phyloP scores from a whole-genome alignment of 1,140 invertebrate species.

The Drosophila arizonae region DNA sequence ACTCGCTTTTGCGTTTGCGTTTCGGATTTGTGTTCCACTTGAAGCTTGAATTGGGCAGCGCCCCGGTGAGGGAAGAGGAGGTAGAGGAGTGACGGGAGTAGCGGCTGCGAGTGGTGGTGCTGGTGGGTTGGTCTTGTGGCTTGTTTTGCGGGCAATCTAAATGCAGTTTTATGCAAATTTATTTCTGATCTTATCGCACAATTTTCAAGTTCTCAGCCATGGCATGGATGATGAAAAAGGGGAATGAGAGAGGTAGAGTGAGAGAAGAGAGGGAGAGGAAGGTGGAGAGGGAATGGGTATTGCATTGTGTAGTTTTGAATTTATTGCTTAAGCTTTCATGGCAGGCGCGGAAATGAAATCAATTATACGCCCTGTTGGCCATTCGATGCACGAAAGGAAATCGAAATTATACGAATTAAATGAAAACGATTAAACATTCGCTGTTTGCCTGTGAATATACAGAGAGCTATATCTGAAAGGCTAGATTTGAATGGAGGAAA shows the following conservation, averaged over 20 bases:
- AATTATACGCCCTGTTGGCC: constrained; percentile 75
- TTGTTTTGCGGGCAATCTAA: constrained; percentile 67
- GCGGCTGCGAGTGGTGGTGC: not conserved
- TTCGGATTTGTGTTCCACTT: constrained; percentile 27
- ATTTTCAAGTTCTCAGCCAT: constrained; percentile 56
- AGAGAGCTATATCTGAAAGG: not conserved
- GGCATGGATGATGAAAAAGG: not conserved
- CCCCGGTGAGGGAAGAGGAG: not conserved
- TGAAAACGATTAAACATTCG: constrained; percentile 54
- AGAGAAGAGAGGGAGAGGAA: too few species aligned
- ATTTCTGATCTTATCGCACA: constrained; percentile 72
- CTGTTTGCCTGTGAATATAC: not conserved
- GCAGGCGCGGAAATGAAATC: constrained; percentile 70
- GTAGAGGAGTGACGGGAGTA: not conserved
- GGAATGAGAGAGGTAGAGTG: too few species aligned
- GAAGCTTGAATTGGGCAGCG: not conserved
- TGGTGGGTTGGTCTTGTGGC: constrained; percentile 7
- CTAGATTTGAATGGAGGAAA: not conserved
- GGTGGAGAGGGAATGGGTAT: too few species aligned
- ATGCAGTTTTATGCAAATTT: constrained; percentile 71
- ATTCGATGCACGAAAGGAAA: constrained; percentile 68
- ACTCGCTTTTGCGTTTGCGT: constrained; percentile 27
- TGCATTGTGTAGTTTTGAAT: constrained; percentile 56
- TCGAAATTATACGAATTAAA: constrained; percentile 68
- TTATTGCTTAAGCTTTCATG: constrained; percentile 56